phyloP scores from a whole-genome alignment of 1,140 invertebrate genomes.

The Eupristina koningsbergeri region DNA sequence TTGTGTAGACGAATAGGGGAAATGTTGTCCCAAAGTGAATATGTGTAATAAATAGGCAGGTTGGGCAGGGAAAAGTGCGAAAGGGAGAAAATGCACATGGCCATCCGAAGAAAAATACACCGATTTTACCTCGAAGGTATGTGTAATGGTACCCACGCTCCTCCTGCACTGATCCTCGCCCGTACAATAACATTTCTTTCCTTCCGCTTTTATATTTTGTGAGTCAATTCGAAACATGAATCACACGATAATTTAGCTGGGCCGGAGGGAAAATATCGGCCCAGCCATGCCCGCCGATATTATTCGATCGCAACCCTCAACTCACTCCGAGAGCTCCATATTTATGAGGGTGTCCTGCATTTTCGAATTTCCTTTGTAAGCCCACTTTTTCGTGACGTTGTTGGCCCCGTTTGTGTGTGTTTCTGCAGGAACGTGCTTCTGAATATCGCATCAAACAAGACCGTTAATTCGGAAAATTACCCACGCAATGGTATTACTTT shows the following conservation, averaged over 20 bases:
- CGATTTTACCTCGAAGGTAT: constrained; percentile 64
- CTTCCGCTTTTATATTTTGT: constrained; percentile 73
- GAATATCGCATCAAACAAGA: neutral
- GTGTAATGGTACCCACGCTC: constrained; percentile 46
- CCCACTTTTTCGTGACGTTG: neutral
- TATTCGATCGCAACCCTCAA: constrained; percentile 62
- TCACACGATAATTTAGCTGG: constrained; percentile 73
- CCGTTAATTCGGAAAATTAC: neutral
- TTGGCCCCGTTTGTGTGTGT: neutral
- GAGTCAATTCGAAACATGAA: constrained; percentile 75
- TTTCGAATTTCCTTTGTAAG: constrained; percentile 53
- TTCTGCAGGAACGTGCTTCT: too few species aligned
- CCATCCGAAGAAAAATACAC: constrained; percentile 65
- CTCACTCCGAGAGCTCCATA: constrained; percentile 63
- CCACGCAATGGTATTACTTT: neutral
- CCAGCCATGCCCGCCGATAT: constrained; percentile 59
- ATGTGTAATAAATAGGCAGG: too few species aligned
- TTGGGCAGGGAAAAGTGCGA: neutral
- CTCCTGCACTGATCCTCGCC: constrained; percentile 57
- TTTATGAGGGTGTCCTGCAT: constrained; percentile 60
- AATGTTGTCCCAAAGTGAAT: too few species aligned
- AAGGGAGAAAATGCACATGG: neutral
- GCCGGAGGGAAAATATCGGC: constrained; percentile 69
- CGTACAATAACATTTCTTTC: constrained; percentile 72
- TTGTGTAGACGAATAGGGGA: too few species aligned